Evolutionary conservation across 2,888 invertebrate species (phyloP).

Genomic region (Sclerodermus sp.): DNA sequence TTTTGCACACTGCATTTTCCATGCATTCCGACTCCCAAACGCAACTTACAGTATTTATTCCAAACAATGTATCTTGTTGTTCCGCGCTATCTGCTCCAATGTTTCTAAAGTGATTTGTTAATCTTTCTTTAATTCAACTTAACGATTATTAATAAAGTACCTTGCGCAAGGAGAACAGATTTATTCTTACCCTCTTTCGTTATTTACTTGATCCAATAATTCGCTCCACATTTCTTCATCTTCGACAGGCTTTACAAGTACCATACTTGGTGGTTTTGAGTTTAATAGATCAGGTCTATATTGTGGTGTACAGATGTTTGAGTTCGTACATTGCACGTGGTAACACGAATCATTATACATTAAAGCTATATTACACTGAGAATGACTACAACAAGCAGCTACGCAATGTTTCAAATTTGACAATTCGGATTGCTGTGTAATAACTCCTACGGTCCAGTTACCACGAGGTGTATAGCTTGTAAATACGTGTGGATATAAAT

Average conservation of each 20-base stretch:
- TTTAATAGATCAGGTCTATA: slow-evolving; percentile 62
- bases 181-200: slow-evolving; percentile 37
- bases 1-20: slow-evolving; percentile 71
- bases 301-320: slow-evolving; percentile 73
- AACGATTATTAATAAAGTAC: too few species aligned
- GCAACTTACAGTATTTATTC: slow-evolving; percentile 53
- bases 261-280: slow-evolving; percentile 71
- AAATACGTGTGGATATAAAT: slow-evolving; percentile 62
- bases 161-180: too few species aligned
- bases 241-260: slow-evolving; percentile 73
- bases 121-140: neutral
- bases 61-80: slow-evolving; percentile 45
- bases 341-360: slow-evolving; percentile 76
- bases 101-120: slow-evolving; percentile 35
- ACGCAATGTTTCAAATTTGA: slow-evolving; percentile 68
- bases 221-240: slow-evolving; percentile 62
- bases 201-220: slow-evolving; percentile 40
- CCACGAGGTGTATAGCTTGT: slow-evolving; percentile 63
- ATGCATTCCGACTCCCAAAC: slow-evolving; percentile 64
- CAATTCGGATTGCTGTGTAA: slow-evolving; percentile 61
- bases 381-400: slow-evolving; percentile 67
- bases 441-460: slow-evolving; percentile 61
- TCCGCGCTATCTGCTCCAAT: slow-evolving; percentile 32
- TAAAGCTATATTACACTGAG: slow-evolving; percentile 77
- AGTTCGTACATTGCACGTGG: slow-evolving; percentile 72